Conservation (phyloP, 2,888 invertebrate genomes). For the Dasypolia templi region DNA sequence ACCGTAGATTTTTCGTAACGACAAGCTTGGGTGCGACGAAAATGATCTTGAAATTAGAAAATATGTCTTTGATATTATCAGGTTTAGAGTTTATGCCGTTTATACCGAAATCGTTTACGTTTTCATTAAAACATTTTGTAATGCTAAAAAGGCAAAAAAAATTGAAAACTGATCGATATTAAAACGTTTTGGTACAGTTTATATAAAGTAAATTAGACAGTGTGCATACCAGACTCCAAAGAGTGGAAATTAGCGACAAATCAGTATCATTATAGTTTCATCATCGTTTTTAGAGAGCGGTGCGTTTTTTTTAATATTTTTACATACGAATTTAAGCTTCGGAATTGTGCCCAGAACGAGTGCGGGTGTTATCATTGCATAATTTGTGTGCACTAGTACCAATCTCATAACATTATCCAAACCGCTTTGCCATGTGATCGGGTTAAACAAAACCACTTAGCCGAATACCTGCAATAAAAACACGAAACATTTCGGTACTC, state of each 20-base stretch:
- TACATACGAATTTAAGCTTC: not conserved
- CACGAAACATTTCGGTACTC: slow-evolving; percentile 25
- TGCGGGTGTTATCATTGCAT: not conserved
- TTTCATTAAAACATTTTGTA: slow-evolving; percentile 52
- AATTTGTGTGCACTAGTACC: too few species aligned
- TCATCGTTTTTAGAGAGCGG: not conserved
- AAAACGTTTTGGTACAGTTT: slow-evolving; percentile 14
- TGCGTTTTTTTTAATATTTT: not conserved
- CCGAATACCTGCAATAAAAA: slow-evolving; percentile 25
- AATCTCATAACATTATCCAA: not conserved
- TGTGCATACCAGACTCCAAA: not conserved
- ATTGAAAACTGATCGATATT: slow-evolving; percentile 29
- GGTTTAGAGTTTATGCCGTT: slow-evolving; percentile 29
- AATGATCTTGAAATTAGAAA: slow-evolving; percentile 53
- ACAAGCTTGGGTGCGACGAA: slow-evolving; percentile 37
- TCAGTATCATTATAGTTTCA: not conserved
- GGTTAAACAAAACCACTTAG: slow-evolving; percentile 42
- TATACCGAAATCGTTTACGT: slow-evolving; percentile 50
- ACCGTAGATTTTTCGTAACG: slow-evolving; percentile 40
- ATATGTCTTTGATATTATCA: slow-evolving; percentile 55
- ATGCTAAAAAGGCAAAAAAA: slow-evolving; percentile 35
- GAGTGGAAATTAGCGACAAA: not conserved
- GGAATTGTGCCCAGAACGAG: not conserved
- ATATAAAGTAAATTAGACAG: not conserved
- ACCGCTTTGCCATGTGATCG: slow-evolving; percentile 2